phyloP scores from a whole-genome alignment of 2,797 vertebrate species.

The Enteromius anoplus region DNA sequence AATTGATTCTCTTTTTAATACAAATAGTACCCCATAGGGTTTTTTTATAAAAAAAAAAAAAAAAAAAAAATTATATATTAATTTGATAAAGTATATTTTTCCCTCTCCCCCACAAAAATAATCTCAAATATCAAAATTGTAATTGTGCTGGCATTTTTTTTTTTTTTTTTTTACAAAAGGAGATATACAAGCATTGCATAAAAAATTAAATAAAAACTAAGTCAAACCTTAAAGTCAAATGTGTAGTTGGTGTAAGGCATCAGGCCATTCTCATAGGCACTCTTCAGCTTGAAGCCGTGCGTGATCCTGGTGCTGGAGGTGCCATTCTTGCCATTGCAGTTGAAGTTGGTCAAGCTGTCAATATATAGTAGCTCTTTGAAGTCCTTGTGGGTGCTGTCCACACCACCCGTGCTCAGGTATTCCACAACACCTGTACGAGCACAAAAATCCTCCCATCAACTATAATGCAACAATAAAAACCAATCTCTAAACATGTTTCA shows the following conservation, averaged over 20 bases:
- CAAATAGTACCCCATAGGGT: no score
- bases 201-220: no score
- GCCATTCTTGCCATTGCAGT: slow-evolving; percentile 94
- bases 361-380: slow-evolving; percentile 97
- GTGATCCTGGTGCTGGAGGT: slow-evolving; percentile 94
- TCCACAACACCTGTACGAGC: slow-evolving; percentile 88
- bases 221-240: slow-evolving; percentile 88
- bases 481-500: neutral
- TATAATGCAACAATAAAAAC: neutral
- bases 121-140: no score
- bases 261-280: slow-evolving; percentile 94
- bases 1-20: no score
- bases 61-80: no score
- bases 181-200: no score
- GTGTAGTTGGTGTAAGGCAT: slow-evolving; percentile 99
- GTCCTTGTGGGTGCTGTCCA: slow-evolving; percentile 98
- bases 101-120: no score
- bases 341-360: slow-evolving; percentile 97
- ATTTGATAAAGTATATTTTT: no score
- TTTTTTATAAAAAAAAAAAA: no score
- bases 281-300: slow-evolving; percentile 98
- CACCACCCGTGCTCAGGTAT: slow-evolving; percentile 94
- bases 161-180: no score
- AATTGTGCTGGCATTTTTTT: no score
- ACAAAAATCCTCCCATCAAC: neutral